Conservation (phyloP, 2,797 vertebrate species). For the Danio choprae region DNA sequence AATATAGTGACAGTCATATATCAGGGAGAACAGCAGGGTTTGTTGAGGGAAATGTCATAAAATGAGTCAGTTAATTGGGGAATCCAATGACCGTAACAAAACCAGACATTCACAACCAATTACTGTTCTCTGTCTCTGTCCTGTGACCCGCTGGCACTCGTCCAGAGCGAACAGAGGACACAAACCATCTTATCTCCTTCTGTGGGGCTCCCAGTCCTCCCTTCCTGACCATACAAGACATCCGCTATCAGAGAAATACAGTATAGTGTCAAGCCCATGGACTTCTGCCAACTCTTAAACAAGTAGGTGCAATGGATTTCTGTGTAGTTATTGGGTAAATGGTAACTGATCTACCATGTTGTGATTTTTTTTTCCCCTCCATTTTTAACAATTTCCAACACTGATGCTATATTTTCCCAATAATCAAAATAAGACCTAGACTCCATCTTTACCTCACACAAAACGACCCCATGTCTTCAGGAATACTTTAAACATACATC, state of each 20-base stretch:
- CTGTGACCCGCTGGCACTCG: slow-evolving; percentile 47
- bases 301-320: background rate
- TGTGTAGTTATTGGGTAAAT: background rate
- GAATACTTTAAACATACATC: background rate
- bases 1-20: background rate
- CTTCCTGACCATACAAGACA: slow-evolving; percentile 52
- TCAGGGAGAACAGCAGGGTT: slow-evolving; percentile 3
- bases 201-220: slow-evolving; percentile 13
- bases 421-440: background rate
- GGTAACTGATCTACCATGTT: background rate
- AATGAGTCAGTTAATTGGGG: slow-evolving; percentile 38
- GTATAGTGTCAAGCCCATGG: background rate
- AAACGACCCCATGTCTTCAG: background rate
- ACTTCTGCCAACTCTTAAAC: background rate
- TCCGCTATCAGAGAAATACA: slow-evolving; percentile 20
- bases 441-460: background rate
- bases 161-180: slow-evolving; percentile 28
- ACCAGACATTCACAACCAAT: slow-evolving; percentile 52
- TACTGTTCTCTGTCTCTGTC: slow-evolving; percentile 35
- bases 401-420: background rate
- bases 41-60: slow-evolving; percentile 29
- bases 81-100: slow-evolving; percentile 36
- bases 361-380: background rate
- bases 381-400: background rate
- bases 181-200: slow-evolving; percentile 44